Evolutionary conservation across 2,888 invertebrate species (phyloP), one percentile per base, ranked within the genome.

Genomic region (Notocelia uddmanniana): DNA sequence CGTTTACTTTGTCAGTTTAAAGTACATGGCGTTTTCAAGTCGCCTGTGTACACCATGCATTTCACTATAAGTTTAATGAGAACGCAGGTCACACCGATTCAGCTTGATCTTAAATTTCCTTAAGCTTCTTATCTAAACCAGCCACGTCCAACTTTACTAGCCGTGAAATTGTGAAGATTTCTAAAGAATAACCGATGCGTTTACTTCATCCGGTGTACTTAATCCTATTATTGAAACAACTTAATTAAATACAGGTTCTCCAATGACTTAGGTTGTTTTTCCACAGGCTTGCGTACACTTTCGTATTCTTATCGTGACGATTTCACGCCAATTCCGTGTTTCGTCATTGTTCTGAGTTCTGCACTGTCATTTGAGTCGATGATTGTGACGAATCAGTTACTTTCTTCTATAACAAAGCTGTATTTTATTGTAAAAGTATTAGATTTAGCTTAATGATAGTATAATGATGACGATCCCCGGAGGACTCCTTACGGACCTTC

Each of bases 271-370:
- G 6, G 64, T 34, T 31, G n/a, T 64, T 64, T 64, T 19, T 13
- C 11, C 37, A 54, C 34, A 13, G 11, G 21, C n/a, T 6, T 0
- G 15, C 3, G 31, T 34, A 21, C 34, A 21, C 52, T 64, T 26
- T 62, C 23, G 48, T 34, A 34, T 57, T 64, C 52, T 64, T 37
- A 54, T 64, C 23, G 34, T 54, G 64, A 54, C 54, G 64, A 50
- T 64, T 64, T 64, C 64, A 64, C 64, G 64, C 37, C 52, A 63
- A 63, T 64, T 64, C 37, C 64, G 64, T 23, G 21, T 54, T 64
- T 64, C 54, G 52, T 64, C 64, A 64, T 64, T 64, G 64, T 64
- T 37, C 52, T 21, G 34, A 3, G 15, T 64, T 54, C 52, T 37
- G 64, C 64, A 37, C 21, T 21, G 64, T 64, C 64, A 64, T 64